A percentile compares a stretch with the other conserved stretches of the same genome.
Evolutionary conservation across 2,888 invertebrate genomes (phyloP).

Genomic region (Drosophila atroscutellata): DNA sequence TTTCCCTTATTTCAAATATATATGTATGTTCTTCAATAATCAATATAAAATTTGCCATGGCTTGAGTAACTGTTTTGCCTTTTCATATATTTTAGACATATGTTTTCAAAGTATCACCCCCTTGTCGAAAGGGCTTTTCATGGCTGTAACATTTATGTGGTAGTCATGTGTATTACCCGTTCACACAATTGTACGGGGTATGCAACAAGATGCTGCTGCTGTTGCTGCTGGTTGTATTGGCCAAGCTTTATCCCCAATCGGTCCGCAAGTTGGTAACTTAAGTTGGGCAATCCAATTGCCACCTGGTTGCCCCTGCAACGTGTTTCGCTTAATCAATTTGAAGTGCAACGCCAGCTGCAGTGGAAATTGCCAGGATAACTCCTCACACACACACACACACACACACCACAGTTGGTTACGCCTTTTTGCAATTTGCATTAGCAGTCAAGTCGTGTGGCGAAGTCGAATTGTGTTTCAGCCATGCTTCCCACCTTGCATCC

Average conservation of each 20-base stretch:
- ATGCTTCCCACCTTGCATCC: constrained; percentile 10
- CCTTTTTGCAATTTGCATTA: constrained; percentile 64
- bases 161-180: not conserved
- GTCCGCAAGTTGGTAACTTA: constrained; percentile 12
- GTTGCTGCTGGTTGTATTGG: constrained; percentile 7
- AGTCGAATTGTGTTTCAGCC: constrained; percentile 33
- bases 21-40: not conserved
- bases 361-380: constrained; percentile 8
- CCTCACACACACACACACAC: not conserved
- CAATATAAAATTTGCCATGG: not conserved
- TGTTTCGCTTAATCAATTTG: constrained; percentile 63
- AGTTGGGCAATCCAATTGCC: constrained; percentile 43
- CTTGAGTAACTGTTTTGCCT: not conserved
- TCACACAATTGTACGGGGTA: constrained; percentile 7
- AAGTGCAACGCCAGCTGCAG: constrained; percentile 48
- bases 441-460: constrained; percentile 35
- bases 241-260: constrained; percentile 13
- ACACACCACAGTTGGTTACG: not conserved
- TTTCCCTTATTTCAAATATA: not conserved
- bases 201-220: constrained; percentile 1
- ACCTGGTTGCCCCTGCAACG: constrained; percentile 8
- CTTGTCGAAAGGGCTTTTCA: not conserved
- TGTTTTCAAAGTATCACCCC: not conserved
- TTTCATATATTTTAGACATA: not conserved
- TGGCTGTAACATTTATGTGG: not conserved